Percentiles rank a stretch among this genome's conserved stretches.
Evolutionary conservation across 2,797 vertebrate genomes (phyloP).

Genomic region (Rhodeus uyekii): DNA sequence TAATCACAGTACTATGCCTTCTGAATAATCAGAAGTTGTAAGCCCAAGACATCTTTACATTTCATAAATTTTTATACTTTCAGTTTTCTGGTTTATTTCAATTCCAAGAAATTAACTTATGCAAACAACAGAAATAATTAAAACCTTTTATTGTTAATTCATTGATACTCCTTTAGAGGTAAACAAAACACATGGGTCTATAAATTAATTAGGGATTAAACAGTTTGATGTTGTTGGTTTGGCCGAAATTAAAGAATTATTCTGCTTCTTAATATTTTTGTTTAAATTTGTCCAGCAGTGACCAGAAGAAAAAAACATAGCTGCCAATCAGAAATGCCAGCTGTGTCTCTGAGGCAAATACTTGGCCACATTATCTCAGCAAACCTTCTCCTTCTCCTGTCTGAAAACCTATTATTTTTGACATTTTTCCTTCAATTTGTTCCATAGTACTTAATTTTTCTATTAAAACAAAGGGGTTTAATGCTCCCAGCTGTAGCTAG

Average conservation of each 20-base stretch:
- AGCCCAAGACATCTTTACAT: too few species aligned
- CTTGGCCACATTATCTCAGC: not conserved
- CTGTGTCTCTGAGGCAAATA: not conserved
- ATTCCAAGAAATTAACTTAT: conserved; percentile 18
- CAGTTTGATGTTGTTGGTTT: conserved; percentile 20
- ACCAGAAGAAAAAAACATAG: not conserved
- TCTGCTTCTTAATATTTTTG: not conserved
- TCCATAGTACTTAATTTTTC: conserved; percentile 4
- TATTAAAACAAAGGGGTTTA: conserved; percentile 9
- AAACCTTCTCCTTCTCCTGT: not conserved
- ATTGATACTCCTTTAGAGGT: conserved; percentile 16
- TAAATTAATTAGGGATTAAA: conserved; percentile 36
- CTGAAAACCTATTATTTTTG: not conserved
- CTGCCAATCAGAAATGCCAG: not conserved
- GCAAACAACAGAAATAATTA: conserved; percentile 28
- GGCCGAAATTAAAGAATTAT: not conserved
- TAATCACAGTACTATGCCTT: not conserved
- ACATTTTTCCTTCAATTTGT: not conserved
- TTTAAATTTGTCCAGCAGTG: not conserved
- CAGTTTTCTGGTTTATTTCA: not conserved
- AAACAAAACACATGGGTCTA: conserved; percentile 21
- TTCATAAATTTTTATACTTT: not conserved
- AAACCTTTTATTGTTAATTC: conserved; percentile 30
- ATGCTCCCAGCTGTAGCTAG: not conserved
- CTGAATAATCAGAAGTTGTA: too few species aligned